These are phyloP conservation scores for Lithosia quadra DNA, from an alignment of 2,888 invertebrate genomes.

Conservation along the genomic window DNA sequence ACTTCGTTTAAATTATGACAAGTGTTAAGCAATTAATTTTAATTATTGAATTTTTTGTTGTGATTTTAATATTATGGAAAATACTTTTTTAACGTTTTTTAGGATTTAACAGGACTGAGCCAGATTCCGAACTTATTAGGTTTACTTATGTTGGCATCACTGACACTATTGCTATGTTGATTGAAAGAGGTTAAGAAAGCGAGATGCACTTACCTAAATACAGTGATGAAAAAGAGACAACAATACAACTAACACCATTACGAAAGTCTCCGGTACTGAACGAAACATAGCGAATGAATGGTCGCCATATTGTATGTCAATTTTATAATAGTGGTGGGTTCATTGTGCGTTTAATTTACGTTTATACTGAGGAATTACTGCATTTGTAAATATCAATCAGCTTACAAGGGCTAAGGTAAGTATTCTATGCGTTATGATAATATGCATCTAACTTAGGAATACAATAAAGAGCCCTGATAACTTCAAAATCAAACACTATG, in stretches of 20 bases:
- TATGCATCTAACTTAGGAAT: conserved; percentile 4
- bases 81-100: no score
- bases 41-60: background rate
- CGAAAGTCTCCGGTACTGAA: conserved; percentile 53
- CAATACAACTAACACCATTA: conserved; percentile 36
- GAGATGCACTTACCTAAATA: conserved; percentile 20
- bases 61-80: background rate
- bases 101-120: conserved; percentile 12
- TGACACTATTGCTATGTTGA: conserved; percentile 36
- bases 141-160: conserved; percentile 46
- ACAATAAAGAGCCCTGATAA: conserved; percentile 31
- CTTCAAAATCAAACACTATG: conserved; percentile 58
- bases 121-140: conserved; percentile 45
- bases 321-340: conserved; percentile 73
- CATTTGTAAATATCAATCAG: conserved; percentile 57
- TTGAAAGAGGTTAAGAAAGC: conserved; percentile 37
- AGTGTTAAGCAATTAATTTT: no score
- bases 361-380: conserved; percentile 60
- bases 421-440: conserved; percentile 26
- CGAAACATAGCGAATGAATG: conserved; percentile 63
- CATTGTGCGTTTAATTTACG: conserved; percentile 61
- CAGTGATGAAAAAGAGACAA: conserved; percentile 36
- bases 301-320: conserved; percentile 85
- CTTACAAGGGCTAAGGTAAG: conserved; percentile 68
- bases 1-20: no score